Evolutionary conservation across 2,113 vertebrate genomes (phyloP).

Genomic region (Burhinus oedicnemus): DNA sequence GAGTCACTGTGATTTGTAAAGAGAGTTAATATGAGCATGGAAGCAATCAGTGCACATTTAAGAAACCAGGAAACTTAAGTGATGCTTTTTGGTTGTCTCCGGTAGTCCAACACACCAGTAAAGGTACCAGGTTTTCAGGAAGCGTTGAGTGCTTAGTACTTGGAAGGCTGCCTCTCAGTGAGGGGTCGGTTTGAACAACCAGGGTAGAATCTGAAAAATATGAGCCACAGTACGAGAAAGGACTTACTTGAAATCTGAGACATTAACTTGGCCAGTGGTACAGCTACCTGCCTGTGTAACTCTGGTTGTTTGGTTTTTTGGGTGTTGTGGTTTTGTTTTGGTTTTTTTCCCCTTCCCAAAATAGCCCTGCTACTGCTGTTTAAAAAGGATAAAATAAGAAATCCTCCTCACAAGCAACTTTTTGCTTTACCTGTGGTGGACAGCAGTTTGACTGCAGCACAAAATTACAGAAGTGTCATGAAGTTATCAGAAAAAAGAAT

Average conservation of each 20-base stretch:
- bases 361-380: not conserved
- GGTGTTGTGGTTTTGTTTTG: not conserved
- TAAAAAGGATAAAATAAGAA: not conserved
- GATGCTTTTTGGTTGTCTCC: not conserved
- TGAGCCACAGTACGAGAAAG: not conserved
- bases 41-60: fast-evolving
- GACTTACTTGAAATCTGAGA: not conserved
- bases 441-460: not conserved
- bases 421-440: not conserved
- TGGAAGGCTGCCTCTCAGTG: not conserved
- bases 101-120: not conserved
- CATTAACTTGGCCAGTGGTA: not conserved
- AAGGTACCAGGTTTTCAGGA: not conserved
- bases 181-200: not conserved
- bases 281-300: not conserved
- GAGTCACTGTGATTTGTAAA: not conserved
- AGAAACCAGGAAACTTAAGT: not conserved
- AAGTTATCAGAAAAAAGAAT: not conserved
- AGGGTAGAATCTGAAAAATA: not conserved
- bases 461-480: not conserved
- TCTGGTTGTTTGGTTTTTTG: not conserved
- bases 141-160: not conserved
- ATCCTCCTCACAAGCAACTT: not conserved
- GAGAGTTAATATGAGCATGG: not conserved
- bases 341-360: not conserved